A percentile compares a stretch with the other conserved stretches of the same genome.
These are phyloP conservation scores for Rhagonycha lutea DNA, from an alignment of 2,888 invertebrate species.

Conservation along the genomic window DNA sequence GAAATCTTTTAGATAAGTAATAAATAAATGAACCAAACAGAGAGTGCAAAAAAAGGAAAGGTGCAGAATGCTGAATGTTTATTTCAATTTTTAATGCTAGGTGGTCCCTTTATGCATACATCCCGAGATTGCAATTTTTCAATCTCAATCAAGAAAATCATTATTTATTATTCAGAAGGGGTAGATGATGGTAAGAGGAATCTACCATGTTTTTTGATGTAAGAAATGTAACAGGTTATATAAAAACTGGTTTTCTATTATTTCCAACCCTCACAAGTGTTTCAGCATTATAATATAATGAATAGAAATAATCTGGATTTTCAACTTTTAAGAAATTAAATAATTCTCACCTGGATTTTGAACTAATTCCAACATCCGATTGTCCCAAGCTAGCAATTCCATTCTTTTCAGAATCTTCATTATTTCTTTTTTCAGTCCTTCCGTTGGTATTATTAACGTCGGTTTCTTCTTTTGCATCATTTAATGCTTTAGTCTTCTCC, in stretches of 20 bases:
- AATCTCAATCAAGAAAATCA: too few relatives aligned
- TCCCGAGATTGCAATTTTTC: too few relatives aligned
- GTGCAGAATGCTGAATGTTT: too few relatives aligned
- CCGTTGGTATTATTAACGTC: slow-evolving; percentile 51
- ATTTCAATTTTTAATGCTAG: too few relatives aligned
- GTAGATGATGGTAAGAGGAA: neutral
- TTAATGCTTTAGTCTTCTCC: slow-evolving; percentile 35
- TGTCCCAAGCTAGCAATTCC: slow-evolving; percentile 42
- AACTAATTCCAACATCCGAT: slow-evolving; percentile 34
- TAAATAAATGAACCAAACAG: too few relatives aligned
- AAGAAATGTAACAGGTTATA: neutral
- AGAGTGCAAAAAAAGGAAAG: too few relatives aligned
- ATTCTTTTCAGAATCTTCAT: slow-evolving; percentile 42
- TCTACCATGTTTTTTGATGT: neutral
- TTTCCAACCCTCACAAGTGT: neutral
- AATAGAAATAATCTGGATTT: neutral
- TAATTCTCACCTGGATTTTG: slow-evolving; percentile 38
- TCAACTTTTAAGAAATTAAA: neutral
- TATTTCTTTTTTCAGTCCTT: slow-evolving; percentile 40
- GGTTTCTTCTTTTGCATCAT: slow-evolving; percentile 48
- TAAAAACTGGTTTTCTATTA: neutral
- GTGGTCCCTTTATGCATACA: too few relatives aligned
- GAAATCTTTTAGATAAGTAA: too few relatives aligned
- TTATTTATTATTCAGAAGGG: neutral
- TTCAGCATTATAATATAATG: neutral